A percentile compares a stretch with the other conserved stretches of the same genome.
phyloP scores from a whole-genome alignment of 2,113 vertebrate species.

The Lichenostomus cassidix region DNA sequence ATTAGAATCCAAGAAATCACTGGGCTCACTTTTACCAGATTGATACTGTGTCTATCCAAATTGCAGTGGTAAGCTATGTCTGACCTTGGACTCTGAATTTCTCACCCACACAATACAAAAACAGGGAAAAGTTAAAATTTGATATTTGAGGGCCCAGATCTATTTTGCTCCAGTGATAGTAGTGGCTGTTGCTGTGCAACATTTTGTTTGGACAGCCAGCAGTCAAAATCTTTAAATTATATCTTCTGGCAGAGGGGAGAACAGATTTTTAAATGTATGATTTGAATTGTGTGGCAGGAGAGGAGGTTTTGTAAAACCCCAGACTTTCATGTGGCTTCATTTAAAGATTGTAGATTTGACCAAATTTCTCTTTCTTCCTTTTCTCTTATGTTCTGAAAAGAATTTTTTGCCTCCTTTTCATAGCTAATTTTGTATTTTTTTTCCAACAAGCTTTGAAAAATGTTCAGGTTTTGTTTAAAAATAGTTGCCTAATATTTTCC shows the following conservation, averaged over 20 bases:
- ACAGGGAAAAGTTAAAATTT: background rate
- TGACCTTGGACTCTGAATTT: background rate
- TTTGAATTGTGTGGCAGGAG: background rate
- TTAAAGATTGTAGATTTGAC: background rate
- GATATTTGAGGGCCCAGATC: background rate
- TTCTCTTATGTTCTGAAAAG: background rate
- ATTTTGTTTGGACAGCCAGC: conserved; percentile 31
- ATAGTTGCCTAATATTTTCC: background rate
- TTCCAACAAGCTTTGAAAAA: background rate
- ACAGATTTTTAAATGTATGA: background rate
- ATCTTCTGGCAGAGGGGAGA: background rate
- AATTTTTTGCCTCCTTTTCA: background rate
- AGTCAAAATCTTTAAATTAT: conserved; percentile 14
- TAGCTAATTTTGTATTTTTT: background rate
- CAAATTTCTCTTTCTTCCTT: background rate
- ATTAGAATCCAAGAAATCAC: background rate
- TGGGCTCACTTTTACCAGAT: background rate
- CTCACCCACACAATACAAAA: background rate
- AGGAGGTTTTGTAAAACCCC: background rate
- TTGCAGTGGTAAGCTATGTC: background rate
- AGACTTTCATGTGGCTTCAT: background rate
- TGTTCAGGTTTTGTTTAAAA: background rate
- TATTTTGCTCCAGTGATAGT: background rate
- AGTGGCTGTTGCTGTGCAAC: background rate
- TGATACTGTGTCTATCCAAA: background rate